Conservation (phyloP, 2,113 vertebrate species). For the Fulmarus glacialis region DNA sequence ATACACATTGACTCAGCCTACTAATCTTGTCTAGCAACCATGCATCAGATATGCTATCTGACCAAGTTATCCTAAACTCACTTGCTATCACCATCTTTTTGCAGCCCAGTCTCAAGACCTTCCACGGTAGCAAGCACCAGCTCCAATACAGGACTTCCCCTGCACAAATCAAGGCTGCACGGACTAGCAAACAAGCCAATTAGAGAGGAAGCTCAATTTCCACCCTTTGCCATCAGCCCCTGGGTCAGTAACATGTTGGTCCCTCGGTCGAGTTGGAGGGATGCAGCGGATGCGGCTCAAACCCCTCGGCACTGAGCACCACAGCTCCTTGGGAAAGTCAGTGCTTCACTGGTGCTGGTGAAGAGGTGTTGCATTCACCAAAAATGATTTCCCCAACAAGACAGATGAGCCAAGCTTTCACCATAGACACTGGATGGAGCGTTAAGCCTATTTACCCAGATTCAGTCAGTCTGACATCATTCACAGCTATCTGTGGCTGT, state of each 20-base stretch:
- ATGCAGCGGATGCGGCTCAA: background rate
- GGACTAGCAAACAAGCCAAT: background rate
- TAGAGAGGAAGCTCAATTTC: background rate
- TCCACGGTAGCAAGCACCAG: background rate
- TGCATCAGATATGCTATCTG: accelerated
- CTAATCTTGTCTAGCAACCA: background rate
- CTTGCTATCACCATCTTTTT: background rate
- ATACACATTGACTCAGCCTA: background rate
- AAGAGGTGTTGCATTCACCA: background rate
- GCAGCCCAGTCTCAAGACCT: background rate
- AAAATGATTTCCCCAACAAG: background rate
- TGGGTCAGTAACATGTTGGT: background rate
- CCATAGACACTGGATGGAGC: background rate
- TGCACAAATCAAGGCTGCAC: background rate
- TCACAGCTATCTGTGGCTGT: background rate
- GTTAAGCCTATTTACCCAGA: constrained; percentile 42
- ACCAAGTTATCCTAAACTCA: background rate
- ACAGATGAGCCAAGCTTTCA: background rate
- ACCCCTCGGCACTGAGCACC: background rate
- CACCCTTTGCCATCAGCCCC: background rate
- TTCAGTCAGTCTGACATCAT: constrained; percentile 1
- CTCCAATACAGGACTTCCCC: background rate
- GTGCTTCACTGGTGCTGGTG: background rate
- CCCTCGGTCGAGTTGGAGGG: accelerated
- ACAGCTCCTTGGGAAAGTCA: background rate